Conservation (phyloP, 1,140 invertebrate genomes). For the Marisa cornuarietis region DNA sequence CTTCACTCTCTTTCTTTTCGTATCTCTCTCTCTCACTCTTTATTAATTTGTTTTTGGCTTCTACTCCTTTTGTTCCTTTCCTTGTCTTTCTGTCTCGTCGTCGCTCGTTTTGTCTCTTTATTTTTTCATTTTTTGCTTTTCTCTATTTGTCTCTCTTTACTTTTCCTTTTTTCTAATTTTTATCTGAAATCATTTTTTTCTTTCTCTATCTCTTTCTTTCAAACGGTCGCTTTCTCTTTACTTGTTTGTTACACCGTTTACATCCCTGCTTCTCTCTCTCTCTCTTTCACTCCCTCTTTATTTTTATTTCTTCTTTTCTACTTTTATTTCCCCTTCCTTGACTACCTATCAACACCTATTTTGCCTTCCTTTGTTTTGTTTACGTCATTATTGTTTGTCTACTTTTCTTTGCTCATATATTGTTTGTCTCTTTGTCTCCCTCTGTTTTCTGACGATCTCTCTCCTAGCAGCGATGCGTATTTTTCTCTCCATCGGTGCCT, state of each 20-base stretch:
- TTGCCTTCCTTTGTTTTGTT: background rate
- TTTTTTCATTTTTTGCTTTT: background rate
- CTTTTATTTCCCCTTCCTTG: too few species aligned
- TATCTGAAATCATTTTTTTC: background rate
- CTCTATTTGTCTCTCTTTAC: background rate
- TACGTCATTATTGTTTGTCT: too few species aligned
- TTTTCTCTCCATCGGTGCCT: background rate
- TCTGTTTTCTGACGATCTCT: background rate
- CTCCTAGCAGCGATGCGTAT: background rate
- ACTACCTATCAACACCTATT: background rate
- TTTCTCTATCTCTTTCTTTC: slow-evolving; percentile 1
- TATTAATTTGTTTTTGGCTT: background rate
- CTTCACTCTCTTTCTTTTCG: background rate
- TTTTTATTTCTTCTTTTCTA: background rate
- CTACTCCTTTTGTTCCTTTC: background rate
- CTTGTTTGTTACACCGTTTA: background rate
- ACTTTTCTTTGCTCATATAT: too few species aligned
- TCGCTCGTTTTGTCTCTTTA: too few species aligned
- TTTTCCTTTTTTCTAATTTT: background rate
- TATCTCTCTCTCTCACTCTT: background rate
- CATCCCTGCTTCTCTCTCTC: background rate
- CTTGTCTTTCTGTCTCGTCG: background rate
- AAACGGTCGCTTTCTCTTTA: background rate
- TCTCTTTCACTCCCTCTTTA: background rate
- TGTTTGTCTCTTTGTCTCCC: too few species aligned